These are phyloP conservation scores for Pseudococcus jackbeardsleyi DNA, from an alignment of 2,888 invertebrate species.

Conservation along the genomic window DNA sequence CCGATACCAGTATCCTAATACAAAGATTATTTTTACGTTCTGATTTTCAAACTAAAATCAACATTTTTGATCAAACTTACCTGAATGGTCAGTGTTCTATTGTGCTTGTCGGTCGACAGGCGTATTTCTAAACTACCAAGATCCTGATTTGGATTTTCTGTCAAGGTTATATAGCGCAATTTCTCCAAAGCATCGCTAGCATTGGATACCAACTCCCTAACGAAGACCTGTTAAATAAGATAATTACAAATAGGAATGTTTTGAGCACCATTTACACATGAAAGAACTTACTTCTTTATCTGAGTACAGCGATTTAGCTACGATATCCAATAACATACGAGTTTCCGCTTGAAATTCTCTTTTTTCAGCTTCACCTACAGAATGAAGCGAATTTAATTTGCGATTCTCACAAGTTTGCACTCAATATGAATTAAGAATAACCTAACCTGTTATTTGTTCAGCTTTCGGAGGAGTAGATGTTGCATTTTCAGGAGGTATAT, in stretches of 20 bases:
- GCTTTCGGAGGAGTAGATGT: background rate
- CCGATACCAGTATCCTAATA: conserved; percentile 91
- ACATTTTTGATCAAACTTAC: conserved; percentile 70
- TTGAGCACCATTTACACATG: background rate
- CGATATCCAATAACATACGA: conserved; percentile 93
- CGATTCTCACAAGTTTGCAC: background rate
- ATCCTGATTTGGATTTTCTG: conserved; percentile 74
- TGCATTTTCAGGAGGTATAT: background rate
- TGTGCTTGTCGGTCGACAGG: conserved; percentile 88
- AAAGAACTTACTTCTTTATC: conserved; percentile 85
- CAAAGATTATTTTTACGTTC: background rate
- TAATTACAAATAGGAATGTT: background rate
- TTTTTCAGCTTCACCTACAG: conserved; percentile 75
- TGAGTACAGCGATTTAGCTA: conserved; percentile 95
- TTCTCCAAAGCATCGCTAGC: conserved; percentile 98
- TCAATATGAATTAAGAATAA: background rate
- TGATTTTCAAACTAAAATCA: background rate
- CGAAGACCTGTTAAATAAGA: conserved; percentile 80
- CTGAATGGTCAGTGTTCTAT: conserved; percentile 87
- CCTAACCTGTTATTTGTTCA: background rate
- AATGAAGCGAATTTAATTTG: background rate
- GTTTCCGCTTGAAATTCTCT: conserved; percentile 98
- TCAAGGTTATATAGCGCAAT: conserved; percentile 82
- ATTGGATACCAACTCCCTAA: conserved; percentile 95
- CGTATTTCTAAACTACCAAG: conserved; percentile 82